Conservation (phyloP, 2,797 vertebrate species). For the Crocodylus rhombifer region DNA sequence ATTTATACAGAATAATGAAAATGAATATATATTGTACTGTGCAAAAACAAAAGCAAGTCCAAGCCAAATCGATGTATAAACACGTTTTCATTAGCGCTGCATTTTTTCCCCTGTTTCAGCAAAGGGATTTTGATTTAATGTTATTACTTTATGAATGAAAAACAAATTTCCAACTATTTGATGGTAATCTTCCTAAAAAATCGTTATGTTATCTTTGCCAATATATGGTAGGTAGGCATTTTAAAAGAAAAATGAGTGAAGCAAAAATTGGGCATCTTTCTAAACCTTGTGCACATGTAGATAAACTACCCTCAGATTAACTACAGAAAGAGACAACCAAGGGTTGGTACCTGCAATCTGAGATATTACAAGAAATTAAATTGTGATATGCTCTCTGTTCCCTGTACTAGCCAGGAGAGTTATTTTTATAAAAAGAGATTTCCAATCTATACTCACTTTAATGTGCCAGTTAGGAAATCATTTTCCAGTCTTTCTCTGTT, state of each 20-base stretch:
- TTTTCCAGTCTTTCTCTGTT: too few species aligned
- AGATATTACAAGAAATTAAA: not conserved
- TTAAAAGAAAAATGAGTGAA: not conserved
- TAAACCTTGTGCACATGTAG: too few species aligned
- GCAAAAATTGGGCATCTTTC: not conserved
- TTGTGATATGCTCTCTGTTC: rapidly evolving
- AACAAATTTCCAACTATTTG: not conserved
- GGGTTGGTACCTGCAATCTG: not conserved
- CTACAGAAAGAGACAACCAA: not conserved
- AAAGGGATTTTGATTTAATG: not conserved
- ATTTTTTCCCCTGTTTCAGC: not conserved
- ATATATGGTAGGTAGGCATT: not conserved
- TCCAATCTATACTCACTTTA: not conserved
- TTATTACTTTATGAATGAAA: not conserved
- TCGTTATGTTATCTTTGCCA: not conserved
- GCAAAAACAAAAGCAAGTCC: not conserved
- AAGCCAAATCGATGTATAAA: not conserved
- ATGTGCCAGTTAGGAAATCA: too few species aligned
- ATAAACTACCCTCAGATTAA: not conserved
- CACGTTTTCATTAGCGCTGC: not conserved
- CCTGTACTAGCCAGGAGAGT: not conserved
- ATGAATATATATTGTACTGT: not conserved
- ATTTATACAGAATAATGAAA: not conserved
- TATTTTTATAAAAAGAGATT: not conserved
- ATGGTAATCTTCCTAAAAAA: not conserved